These are phyloP conservation scores for Varecia variegata DNA, from an alignment of 2,797 vertebrate genomes.

Conservation along the genomic window DNA sequence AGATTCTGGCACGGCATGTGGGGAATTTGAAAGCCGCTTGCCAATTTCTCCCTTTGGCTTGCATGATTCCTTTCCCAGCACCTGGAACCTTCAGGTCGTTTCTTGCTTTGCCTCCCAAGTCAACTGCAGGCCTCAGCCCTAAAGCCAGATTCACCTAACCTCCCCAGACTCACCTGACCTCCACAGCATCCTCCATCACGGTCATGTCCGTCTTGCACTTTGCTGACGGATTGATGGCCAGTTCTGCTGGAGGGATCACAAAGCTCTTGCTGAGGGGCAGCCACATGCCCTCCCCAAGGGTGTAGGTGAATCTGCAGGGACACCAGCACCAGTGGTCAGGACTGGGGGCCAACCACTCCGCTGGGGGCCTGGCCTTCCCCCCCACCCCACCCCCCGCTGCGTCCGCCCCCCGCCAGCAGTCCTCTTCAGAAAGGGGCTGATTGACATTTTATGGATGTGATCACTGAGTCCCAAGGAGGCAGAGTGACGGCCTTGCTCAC, in stretches of 20 bases:
- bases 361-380: fast-evolving
- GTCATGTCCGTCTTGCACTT: conserved; percentile 99
- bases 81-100: neutral
- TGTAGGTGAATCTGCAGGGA: conserved; percentile 94
- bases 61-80: no score
- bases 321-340: neutral
- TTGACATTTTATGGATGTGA: no score
- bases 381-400: no score
- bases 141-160: conserved; percentile 81
- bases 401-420: fast-evolving
- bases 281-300: conserved; percentile 99
- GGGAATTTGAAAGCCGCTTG: neutral
- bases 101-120: neutral
- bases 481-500: neutral
- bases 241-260: conserved; percentile 96
- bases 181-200: conserved; percentile 98
- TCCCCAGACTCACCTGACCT: conserved; percentile 93
- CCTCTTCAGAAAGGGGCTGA: neutral
- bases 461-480: neutral
- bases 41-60: neutral
- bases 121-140: fast-evolving
- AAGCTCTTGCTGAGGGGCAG: conserved; percentile 98
- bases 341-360: fast-evolving
- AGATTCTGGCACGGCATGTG: neutral
- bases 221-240: conserved; percentile 98